These are phyloP conservation scores for Elysia crispata DNA, from an alignment of 2,888 invertebrate species.

Conservation along the genomic window DNA sequence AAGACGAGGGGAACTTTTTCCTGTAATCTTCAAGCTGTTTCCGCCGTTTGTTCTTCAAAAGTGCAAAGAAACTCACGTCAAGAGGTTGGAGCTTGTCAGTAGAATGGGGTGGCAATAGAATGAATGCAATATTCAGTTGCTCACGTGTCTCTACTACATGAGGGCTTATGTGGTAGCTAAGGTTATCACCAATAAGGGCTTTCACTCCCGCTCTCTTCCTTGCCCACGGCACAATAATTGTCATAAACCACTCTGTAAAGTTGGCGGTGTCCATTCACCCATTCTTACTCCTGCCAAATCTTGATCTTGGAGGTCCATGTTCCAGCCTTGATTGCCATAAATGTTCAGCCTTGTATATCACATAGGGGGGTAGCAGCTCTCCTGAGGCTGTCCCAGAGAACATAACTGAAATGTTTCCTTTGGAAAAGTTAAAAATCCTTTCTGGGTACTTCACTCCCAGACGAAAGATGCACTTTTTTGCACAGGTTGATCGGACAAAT, in stretches of 20 bases:
- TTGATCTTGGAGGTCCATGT: conserved; percentile 72
- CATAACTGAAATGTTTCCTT: too few species aligned
- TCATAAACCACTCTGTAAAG: conserved; percentile 72
- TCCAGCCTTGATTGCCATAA: conserved; percentile 75
- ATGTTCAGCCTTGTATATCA: conserved; percentile 77
- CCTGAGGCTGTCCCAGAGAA: conserved; percentile 75
- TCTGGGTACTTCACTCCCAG: conserved; percentile 66
- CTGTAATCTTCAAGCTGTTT: conserved; percentile 45
- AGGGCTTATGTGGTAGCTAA: conserved; percentile 46
- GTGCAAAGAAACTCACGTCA: conserved; percentile 9
- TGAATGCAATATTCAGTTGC: conserved; percentile 60
- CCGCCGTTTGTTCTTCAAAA: conserved; percentile 51
- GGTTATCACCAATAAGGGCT: conserved; percentile 74
- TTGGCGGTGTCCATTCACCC: conserved; percentile 70
- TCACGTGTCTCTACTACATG: conserved; percentile 64
- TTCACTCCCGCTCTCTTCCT: conserved; percentile 66
- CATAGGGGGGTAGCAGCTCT: conserved; percentile 74
- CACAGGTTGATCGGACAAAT: conserved; percentile 74
- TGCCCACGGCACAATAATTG: conserved; percentile 61
- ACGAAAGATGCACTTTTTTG: conserved; percentile 46
- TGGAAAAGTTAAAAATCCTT: conserved; percentile 68
- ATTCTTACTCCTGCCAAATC: conserved; percentile 74
- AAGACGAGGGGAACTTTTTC: background rate
- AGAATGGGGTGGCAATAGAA: conserved; percentile 53
- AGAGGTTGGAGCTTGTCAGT: background rate